These are phyloP conservation scores for Myiagra hebetior DNA, from an alignment of 2,113 vertebrate species.

Conservation along the genomic window DNA sequence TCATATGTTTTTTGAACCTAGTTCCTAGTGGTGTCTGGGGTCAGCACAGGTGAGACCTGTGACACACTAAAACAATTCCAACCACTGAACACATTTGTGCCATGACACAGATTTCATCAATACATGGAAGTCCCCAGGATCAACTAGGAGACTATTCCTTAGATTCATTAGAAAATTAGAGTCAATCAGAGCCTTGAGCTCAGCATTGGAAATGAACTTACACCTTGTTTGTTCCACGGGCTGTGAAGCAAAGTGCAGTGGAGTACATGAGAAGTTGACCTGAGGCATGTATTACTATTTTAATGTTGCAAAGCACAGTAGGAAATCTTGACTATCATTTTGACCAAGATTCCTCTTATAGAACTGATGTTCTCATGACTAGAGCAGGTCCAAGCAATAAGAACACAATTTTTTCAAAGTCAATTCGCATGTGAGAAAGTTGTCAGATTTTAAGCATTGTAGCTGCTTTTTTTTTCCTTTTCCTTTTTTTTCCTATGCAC, in stretches of 20 bases:
- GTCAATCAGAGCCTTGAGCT: not conserved
- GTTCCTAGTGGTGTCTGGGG: not conserved
- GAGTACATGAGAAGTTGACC: not conserved
- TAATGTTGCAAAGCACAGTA: not conserved
- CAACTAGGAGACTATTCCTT: not conserved
- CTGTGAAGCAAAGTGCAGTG: not conserved
- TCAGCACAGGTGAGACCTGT: not conserved
- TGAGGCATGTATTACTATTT: not conserved
- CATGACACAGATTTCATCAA: constrained; percentile 28
- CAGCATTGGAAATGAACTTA: not conserved
- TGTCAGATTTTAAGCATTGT: not conserved
- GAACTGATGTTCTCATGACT: not conserved
- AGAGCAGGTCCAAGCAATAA: not conserved
- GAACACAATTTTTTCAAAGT: not conserved
- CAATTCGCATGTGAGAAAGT: not conserved
- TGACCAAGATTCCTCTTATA: not conserved
- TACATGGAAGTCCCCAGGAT: not conserved
- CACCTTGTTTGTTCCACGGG: not conserved
- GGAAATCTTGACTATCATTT: not conserved
- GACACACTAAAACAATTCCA: not conserved
- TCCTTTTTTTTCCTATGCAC: not conserved
- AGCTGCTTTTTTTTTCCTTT: not conserved
- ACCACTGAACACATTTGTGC: not conserved
- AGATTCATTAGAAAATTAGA: not conserved
- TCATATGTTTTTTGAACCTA: not conserved